Conservation (phyloP, 2,113 vertebrate genomes). For the Cnemophilus loriae region DNA sequence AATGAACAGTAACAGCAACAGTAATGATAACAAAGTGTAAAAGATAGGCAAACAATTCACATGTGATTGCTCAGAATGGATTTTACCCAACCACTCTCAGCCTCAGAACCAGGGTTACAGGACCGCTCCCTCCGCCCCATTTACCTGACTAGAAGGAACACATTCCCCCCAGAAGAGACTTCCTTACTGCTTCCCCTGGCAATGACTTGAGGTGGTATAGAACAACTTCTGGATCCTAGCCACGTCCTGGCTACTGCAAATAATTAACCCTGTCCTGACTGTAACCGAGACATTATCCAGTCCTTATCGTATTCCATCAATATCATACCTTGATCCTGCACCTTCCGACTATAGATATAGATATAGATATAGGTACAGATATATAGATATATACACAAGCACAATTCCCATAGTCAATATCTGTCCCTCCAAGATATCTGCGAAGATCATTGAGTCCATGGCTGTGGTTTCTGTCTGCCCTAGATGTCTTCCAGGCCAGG, state of each 20-base stretch:
- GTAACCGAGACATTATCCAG: background rate
- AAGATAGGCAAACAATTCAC: background rate
- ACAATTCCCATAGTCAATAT: background rate
- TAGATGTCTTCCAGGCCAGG: background rate
- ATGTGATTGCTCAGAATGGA: background rate
- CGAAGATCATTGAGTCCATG: background rate
- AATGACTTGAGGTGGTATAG: background rate
- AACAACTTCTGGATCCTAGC: background rate
- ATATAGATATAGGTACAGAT: no score
- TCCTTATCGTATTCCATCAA: background rate
- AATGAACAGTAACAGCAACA: background rate
- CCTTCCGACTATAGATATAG: background rate
- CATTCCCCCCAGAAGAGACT: background rate
- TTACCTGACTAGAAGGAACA: background rate
- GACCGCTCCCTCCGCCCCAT: background rate
- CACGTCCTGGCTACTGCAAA: background rate
- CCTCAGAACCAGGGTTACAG: background rate
- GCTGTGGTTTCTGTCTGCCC: background rate
- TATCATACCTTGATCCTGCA: background rate
- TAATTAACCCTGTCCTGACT: background rate
- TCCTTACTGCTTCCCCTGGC: background rate
- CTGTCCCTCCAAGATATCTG: background rate
- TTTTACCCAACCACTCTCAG: fast-evolving
- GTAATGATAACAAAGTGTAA: background rate
- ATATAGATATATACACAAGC: no score